Conservation (phyloP, 1,140 invertebrate species). For the Drosophila nannoptera region DNA sequence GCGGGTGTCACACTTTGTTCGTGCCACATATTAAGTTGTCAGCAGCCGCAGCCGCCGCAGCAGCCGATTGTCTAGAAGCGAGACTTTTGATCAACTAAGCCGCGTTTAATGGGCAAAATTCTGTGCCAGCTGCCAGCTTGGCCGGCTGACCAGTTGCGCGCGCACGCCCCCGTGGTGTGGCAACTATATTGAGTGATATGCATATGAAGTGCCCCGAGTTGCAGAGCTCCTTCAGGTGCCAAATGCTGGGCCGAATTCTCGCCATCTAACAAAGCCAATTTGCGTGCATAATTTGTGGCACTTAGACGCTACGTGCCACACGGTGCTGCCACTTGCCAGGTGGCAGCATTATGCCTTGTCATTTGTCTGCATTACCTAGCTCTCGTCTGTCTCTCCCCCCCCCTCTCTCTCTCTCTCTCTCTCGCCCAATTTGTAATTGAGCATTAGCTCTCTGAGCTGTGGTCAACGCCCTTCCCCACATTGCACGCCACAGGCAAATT, state of each 20-base stretch:
- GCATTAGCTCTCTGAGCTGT: slow-evolving; percentile 47
- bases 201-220: slow-evolving; percentile 11
- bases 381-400: slow-evolving; percentile 2
- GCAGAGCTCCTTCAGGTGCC: not conserved
- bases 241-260: too few species aligned
- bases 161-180: not conserved
- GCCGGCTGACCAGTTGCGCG: slow-evolving; percentile 37
- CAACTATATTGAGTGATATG: slow-evolving; percentile 52
- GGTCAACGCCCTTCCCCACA: not conserved
- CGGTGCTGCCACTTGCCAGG: slow-evolving; percentile 40
- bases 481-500: slow-evolving; percentile 53
- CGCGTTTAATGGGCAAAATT: slow-evolving; percentile 67
- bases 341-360: slow-evolving; percentile 53
- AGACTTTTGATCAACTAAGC: slow-evolving; percentile 57
- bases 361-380: slow-evolving; percentile 71
- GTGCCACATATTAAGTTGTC: slow-evolving; percentile 76
- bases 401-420: too few species aligned
- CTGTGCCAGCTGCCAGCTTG: slow-evolving; percentile 1
- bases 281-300: slow-evolving; percentile 76
- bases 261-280: slow-evolving; percentile 65
- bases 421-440: slow-evolving; percentile 63
- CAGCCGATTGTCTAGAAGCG: slow-evolving; percentile 2
- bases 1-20: slow-evolving; percentile 60
- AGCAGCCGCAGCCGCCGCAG: slow-evolving; percentile 47
- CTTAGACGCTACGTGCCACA: slow-evolving; percentile 67